Percentiles rank a stretch among this genome's conserved stretches.
These are phyloP conservation scores for Desoria tigrina DNA, from an alignment of 2,888 invertebrate species.

Conservation along the genomic window DNA sequence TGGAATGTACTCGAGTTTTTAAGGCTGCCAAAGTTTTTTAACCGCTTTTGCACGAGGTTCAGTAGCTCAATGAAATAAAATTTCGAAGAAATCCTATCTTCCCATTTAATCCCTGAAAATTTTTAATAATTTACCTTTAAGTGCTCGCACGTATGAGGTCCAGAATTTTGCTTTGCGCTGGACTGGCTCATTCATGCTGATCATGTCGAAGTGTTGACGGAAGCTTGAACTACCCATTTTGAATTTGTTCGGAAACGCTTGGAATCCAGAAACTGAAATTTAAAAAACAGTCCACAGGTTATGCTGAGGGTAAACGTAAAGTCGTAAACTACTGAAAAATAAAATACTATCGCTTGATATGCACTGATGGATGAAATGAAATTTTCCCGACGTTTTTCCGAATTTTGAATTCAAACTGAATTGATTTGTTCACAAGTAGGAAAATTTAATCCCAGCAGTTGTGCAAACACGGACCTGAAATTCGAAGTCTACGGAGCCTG, in stretches of 20 bases:
- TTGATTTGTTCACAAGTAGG: too few relatives aligned
- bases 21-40: too few relatives aligned
- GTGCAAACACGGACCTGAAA: not conserved
- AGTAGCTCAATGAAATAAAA: too few relatives aligned
- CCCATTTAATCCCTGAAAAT: too few relatives aligned
- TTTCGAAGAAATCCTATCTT: too few relatives aligned
- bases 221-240: slow-evolving; percentile 56
- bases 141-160: slow-evolving; percentile 89
- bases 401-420: too few relatives aligned
- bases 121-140: slow-evolving; percentile 88
- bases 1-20: too few relatives aligned
- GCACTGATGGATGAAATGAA: too few relatives aligned
- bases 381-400: too few relatives aligned
- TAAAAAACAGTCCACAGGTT: not conserved
- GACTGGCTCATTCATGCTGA: slow-evolving; percentile 87
- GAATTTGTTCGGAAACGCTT: slow-evolving; percentile 18
- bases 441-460: too few relatives aligned
- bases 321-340: slow-evolving; percentile 24
- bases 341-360: not conserved
- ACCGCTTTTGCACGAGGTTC: too few relatives aligned
- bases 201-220: slow-evolving; percentile 90
- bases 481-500: slow-evolving; percentile 26
- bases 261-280: slow-evolving; percentile 19
- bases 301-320: too few relatives aligned
- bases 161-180: slow-evolving; percentile 91